These are phyloP conservation scores for Malachius bipustulatus DNA, from an alignment of 2,888 invertebrate species.

Conservation along the genomic window DNA sequence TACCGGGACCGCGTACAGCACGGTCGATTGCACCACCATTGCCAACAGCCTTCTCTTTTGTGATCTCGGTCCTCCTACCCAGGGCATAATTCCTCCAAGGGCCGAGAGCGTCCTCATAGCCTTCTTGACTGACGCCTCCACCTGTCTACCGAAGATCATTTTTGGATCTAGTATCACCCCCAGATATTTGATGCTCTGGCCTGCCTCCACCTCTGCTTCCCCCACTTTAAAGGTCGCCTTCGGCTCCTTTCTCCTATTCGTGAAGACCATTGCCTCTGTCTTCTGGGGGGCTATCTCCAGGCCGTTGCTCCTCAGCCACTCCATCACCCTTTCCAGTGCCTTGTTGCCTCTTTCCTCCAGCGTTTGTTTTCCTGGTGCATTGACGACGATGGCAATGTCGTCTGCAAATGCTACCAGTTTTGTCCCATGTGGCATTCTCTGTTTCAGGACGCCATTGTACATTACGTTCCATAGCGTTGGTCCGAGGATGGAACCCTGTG, in stretches of 20 bases:
- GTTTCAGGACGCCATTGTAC: conserved; percentile 8
- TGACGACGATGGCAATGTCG: not conserved
- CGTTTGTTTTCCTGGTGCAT: not conserved
- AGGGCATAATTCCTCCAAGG: not conserved
- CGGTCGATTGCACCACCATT: not conserved
- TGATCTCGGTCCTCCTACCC: not conserved
- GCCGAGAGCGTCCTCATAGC: not conserved
- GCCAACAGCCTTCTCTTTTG: not conserved
- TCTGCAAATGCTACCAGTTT: not conserved
- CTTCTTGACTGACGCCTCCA: not conserved
- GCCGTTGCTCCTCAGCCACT: not conserved
- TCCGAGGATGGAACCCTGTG: conserved; percentile 13
- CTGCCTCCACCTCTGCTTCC: not conserved
- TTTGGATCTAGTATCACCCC: not conserved
- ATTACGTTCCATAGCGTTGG: conserved; percentile 12
- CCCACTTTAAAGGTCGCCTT: not conserved
- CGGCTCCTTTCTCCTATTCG: not conserved
- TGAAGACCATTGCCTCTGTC: not conserved
- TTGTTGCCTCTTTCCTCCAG: not conserved
- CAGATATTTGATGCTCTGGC: not conserved
- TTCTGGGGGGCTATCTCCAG: no score
- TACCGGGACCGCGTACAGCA: not conserved
- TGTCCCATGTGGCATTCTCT: conserved; percentile 5
- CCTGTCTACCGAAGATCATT: not conserved
- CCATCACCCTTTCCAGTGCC: not conserved